Evolutionary conservation across 2,113 vertebrate species (phyloP).

Genomic region (Pelodiscus sinensis): DNA sequence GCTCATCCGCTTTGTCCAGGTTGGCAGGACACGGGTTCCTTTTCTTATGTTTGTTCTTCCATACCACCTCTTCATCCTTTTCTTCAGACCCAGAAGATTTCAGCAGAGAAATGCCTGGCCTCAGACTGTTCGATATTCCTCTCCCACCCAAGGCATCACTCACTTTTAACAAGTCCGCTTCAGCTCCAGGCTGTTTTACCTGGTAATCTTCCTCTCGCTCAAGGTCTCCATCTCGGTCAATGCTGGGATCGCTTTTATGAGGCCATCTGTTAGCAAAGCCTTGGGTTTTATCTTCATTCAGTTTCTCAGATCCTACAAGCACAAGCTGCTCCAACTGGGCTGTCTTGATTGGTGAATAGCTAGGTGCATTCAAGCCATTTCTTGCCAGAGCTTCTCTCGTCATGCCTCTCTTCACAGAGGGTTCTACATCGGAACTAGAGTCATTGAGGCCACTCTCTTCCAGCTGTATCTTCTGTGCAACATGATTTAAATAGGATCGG

Average conservation of each 20-base stretch:
- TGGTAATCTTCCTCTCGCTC: slow-evolving; percentile 75
- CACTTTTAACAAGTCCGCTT: neutral
- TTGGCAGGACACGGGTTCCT: slow-evolving; percentile 23
- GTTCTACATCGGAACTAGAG: slow-evolving; percentile 51
- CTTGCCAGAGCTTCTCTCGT: slow-evolving; percentile 62
- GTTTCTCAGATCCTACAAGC: slow-evolving; percentile 74
- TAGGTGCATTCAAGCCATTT: slow-evolving; percentile 71
- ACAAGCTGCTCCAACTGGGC: slow-evolving; percentile 71
- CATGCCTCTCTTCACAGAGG: slow-evolving; percentile 58
- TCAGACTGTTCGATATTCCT: slow-evolving; percentile 8
- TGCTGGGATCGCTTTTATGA: slow-evolving; percentile 61
- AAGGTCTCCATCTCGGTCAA: slow-evolving; percentile 76
- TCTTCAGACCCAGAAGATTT: slow-evolving; percentile 64
- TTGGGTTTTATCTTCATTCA: slow-evolving; percentile 34
- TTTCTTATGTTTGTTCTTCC: slow-evolving; percentile 55
- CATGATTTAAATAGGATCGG: slow-evolving; percentile 79
- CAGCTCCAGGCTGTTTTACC: neutral
- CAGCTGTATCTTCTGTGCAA: slow-evolving; percentile 75
- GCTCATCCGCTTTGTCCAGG: neutral
- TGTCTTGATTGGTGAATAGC: slow-evolving; percentile 59
- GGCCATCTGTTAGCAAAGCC: slow-evolving; percentile 5
- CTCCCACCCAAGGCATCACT: slow-evolving; percentile 3
- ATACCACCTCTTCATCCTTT: slow-evolving; percentile 19
- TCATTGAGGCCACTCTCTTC: slow-evolving; percentile 59
- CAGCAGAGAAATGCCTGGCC: slow-evolving; percentile 10